phyloP scores from a whole-genome alignment of 2,113 vertebrate genomes.

The Meriones unguiculatus region DNA sequence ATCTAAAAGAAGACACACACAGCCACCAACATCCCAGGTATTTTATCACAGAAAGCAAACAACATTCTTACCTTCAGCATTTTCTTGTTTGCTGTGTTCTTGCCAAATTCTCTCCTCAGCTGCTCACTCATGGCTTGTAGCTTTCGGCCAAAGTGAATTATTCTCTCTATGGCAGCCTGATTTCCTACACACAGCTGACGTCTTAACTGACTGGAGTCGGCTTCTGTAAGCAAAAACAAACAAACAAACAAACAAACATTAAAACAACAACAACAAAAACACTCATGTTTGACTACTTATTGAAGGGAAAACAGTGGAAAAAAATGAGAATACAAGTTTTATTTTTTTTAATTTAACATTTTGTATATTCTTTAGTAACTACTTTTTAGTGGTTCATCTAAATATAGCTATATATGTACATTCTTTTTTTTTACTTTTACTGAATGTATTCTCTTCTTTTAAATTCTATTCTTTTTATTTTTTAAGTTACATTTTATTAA shows the following conservation, averaged over 20 bases:
- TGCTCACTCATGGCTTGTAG: conserved; percentile 98
- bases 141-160: conserved; percentile 99
- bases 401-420: neutral
- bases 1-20: neutral
- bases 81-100: conserved; percentile 98
- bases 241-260: neutral
- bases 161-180: conserved; percentile 97
- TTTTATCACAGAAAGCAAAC: neutral
- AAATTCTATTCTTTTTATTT: too few species aligned
- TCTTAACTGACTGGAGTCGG: conserved; percentile 95
- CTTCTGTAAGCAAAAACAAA: conserved; percentile 91
- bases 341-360: neutral
- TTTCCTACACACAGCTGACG: conserved; percentile 98
- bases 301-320: neutral
- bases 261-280: too few species aligned
- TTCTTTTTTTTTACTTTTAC: too few species aligned
- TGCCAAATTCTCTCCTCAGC: conserved; percentile 97
- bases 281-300: neutral
- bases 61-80: conserved; percentile 94
- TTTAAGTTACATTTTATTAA: too few species aligned
- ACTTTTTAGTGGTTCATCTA: conserved; percentile 11
- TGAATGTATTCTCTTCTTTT: too few species aligned
- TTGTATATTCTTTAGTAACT: neutral
- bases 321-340: neutral
- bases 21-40: too few species aligned